These are phyloP conservation scores for Bilobella aurantiaca DNA, from an alignment of 1,140 invertebrate species.

Conservation along the genomic window DNA sequence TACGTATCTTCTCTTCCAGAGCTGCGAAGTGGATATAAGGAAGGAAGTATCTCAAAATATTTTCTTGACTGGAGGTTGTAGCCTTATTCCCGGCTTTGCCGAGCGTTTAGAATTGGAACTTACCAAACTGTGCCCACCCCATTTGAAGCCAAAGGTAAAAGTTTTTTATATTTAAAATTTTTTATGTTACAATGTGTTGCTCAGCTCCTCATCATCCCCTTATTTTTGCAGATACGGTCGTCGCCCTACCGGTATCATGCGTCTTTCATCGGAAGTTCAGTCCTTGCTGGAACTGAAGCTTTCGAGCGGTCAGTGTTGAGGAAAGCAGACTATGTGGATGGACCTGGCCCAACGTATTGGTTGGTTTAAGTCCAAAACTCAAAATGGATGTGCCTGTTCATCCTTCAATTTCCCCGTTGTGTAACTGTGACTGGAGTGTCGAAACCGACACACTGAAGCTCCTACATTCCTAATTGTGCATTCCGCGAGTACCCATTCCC, in stretches of 20 bases:
- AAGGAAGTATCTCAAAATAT: slow-evolving; percentile 45
- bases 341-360: slow-evolving; percentile 30
- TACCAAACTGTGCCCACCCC: slow-evolving; percentile 47
- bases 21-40: slow-evolving; percentile 47
- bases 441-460: no score
- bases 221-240: slow-evolving; percentile 54
- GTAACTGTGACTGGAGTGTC: no score
- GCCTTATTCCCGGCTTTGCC: slow-evolving; percentile 50
- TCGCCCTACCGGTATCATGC: slow-evolving; percentile 52
- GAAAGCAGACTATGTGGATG: slow-evolving; percentile 23
- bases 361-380: no score
- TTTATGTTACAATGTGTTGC: no score
- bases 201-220: no score
- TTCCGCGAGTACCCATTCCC: no score
- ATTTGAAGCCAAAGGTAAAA: slow-evolving; percentile 51
- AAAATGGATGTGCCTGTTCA: no score
- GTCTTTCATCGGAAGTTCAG: slow-evolving; percentile 50
- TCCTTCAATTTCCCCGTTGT: no score
- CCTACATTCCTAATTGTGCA: no score
- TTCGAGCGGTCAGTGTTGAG: slow-evolving; percentile 42
- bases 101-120: slow-evolving; percentile 50
- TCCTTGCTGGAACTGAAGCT: slow-evolving; percentile 44
- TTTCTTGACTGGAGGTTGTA: slow-evolving; percentile 49
- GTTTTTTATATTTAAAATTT: slow-evolving; percentile 9
- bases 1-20: slow-evolving; percentile 27